Evolutionary conservation across 2,797 vertebrate species (phyloP), one percentile per base, ranked within the genome.

Genomic region (Chromobotia macracanthus): DNA sequence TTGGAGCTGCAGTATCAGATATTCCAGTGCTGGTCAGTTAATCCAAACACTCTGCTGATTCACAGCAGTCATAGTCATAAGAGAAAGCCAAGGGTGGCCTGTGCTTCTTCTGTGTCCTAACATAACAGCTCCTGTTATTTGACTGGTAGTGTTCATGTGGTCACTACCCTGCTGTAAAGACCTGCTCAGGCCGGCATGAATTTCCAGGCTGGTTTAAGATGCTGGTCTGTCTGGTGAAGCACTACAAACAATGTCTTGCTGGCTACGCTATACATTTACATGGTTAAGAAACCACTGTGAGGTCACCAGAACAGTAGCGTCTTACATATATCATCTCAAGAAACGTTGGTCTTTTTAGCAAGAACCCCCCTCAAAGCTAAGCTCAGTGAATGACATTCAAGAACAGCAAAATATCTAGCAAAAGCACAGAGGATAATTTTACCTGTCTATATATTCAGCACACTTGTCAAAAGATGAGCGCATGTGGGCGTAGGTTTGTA

Each of bases 1-100:
- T 31, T 51, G 16, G 31, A 53, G 16, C 28, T 19, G 5, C 63
- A 65, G 58, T 75, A 73, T 73, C 41, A 48, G 56, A 61, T 61
- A 19, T 56, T 15, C 60, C 28, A 38, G 23, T 16, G 60, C 58
- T 51, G 28, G 72, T 48, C 72, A 63, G 44, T 75, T 75, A 53
- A 50, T 75, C 12, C 60, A 75, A 51, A 21, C 12, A 13, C n/a
- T 38, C 61, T 65, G 61, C 73, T n/a, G 63, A 66, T 64, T 65
- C 73, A 66, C 48, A 75, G 31, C 31, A 35, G 51, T 55, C 18
- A 38, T 6, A 21, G n/a, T 18, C n/a, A 55, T n/a, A 19, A 11
- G 19, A 21, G n/a, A 65, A 75, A 63, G 18, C 31, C 15, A 25
- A 75, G 28, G 48, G 1, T 12, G 48, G 73, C 1, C 9, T 13